Evolutionary conservation across 2,888 invertebrate species (phyloP).

Genomic region (Rhagophthalmus giganteus): DNA sequence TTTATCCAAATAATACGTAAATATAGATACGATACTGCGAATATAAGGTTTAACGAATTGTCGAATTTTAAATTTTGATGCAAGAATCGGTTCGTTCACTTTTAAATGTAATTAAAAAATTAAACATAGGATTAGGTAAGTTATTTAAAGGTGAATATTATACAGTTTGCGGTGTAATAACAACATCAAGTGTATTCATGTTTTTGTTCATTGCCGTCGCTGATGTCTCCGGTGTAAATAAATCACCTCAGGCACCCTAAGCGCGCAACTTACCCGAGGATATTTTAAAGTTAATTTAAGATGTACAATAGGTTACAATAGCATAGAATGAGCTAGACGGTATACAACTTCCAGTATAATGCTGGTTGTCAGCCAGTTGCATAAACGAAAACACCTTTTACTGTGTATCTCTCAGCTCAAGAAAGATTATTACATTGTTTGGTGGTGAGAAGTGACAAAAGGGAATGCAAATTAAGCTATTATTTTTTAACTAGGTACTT

Average conservation of each 20-base stretch:
- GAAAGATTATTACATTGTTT: conserved; percentile 39
- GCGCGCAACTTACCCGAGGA: conserved; percentile 40
- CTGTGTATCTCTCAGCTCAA: conserved; percentile 23
- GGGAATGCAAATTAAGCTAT: conserved; percentile 40
- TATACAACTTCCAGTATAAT: conserved; percentile 45
- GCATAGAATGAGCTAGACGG: conserved; percentile 51
- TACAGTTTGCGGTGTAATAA: conserved; percentile 13
- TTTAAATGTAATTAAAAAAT: too few relatives aligned
- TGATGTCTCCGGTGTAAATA: conserved; percentile 41
- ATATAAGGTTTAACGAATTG: too few relatives aligned
- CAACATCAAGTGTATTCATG: conserved; percentile 22
- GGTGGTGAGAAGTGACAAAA: conserved; percentile 38
- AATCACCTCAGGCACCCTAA: conserved; percentile 43
- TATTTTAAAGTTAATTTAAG: conserved; percentile 50
- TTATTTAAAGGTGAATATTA: conserved; percentile 8
- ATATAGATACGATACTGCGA: too few relatives aligned
- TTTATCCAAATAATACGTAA: too few relatives aligned
- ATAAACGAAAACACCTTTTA: conserved; percentile 33
- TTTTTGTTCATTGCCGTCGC: conserved; percentile 35
- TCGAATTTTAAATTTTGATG: too few relatives aligned
- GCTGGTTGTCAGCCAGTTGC: conserved; percentile 44
- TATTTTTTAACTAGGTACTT: conserved; percentile 20
- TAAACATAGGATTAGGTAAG: too few relatives aligned
- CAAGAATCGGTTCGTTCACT: too few relatives aligned
- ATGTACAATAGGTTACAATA: conserved; percentile 52